Evolutionary conservation across 2,113 vertebrate species (phyloP), one percentile per base, ranked within the genome.

Genomic region (Burhinus oedicnemus): DNA sequence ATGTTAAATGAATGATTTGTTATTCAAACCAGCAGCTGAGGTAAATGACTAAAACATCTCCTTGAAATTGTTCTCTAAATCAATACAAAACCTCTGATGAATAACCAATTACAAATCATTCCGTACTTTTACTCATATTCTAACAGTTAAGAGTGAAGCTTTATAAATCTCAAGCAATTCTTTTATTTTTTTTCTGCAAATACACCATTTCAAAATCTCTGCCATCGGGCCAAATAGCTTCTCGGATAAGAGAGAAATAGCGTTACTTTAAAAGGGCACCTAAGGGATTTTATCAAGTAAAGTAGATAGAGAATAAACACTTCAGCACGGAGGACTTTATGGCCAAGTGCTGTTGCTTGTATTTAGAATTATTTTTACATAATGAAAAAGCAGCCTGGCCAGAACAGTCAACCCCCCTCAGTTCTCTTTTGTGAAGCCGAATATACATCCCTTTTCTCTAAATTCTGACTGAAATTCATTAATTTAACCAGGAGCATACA

Each of bases 101-200:
- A 91, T 96, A 96, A 84, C 47, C 74, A 93, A 83, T 94, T 87
- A 89, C 77, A 85, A 89, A 95, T 89, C 66, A 89, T 70, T 90
- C 77, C 6, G 17, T 69, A 42, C 57, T 89, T 93, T 87, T 68
- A 65, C 69, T 93, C 57, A 8, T 87, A 82, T 61, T 74, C 80
- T 57, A 92, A 77, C 62, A 47, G n/a, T n/a, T 58, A 82, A 61
- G 65, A 72, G 55, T 11, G 82, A 93, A 85, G 91, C 75, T 85
- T 69, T 77, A 69, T 44, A 94, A 88, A 91, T 93, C 91, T 93
- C 68, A 70, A 68, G 94, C 5, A 23, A 91, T 87, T 42, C n/a
- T 52, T 61, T 87, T 40, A 58, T 82, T 96, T 91, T 90, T 92
- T 64, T 64, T 30, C 75, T 88, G 75, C 82, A 96, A 90, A 93